These are phyloP conservation scores for Penelope pileata DNA, from an alignment of 2,113 vertebrate genomes.

Conservation along the genomic window DNA sequence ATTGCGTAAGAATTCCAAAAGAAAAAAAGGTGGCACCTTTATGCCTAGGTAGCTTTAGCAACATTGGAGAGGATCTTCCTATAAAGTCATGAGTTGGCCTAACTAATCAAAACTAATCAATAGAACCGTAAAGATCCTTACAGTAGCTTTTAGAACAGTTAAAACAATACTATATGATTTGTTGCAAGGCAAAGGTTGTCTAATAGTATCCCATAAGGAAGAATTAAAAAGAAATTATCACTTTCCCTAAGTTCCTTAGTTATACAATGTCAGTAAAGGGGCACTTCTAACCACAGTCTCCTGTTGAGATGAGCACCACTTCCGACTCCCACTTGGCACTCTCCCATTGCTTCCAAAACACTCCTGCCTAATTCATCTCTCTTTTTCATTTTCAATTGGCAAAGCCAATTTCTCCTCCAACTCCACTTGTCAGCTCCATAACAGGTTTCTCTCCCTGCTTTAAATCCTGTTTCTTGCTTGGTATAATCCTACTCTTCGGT, in stretches of 20 bases:
- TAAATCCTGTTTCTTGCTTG: neutral
- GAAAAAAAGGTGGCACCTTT: neutral
- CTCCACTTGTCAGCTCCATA: neutral
- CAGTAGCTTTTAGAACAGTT: neutral
- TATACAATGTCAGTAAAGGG: neutral
- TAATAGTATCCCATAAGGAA: neutral
- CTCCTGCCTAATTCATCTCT: neutral
- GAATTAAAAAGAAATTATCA: neutral
- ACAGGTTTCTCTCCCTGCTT: neutral
- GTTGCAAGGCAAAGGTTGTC: neutral
- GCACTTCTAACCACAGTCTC: neutral
- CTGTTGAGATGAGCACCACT: neutral
- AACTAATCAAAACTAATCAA: neutral
- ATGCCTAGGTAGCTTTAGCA: neutral
- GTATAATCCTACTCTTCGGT: neutral
- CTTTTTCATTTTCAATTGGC: neutral
- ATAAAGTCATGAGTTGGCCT: neutral
- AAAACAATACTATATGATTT: neutral
- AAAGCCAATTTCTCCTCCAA: neutral
- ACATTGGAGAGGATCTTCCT: neutral
- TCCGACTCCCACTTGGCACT: neutral
- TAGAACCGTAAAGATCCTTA: neutral
- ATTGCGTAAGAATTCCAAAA: neutral
- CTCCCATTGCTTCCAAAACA: neutral
- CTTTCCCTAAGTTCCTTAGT: neutral